A percentile compares a stretch with the other conserved stretches of the same genome.
phyloP scores from a whole-genome alignment of 2,797 vertebrate genomes.

The Manis pentadactyla region DNA sequence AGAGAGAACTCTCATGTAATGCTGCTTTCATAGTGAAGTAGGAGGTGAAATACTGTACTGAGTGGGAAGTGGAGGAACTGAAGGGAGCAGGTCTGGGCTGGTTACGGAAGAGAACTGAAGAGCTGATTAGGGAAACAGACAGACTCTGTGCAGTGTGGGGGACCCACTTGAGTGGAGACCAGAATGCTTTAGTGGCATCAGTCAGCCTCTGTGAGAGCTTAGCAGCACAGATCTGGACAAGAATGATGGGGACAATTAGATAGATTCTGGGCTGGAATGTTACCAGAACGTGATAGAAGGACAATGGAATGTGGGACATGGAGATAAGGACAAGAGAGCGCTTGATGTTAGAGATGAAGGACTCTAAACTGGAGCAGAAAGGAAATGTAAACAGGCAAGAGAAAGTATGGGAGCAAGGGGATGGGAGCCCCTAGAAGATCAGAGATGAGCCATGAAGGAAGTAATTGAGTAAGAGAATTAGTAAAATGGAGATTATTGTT shows the following conservation, averaged over 20 bases:
- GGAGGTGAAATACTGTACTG: not conserved
- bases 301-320: not conserved
- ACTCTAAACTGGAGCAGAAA: not conserved
- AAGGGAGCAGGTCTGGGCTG: not conserved
- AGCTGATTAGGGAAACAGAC: not conserved
- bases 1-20: not conserved
- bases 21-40: not conserved
- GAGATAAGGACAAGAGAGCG: not conserved
- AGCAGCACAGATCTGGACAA: not conserved
- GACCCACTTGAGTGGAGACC: not conserved
- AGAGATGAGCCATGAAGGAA: not conserved
- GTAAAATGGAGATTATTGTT: not conserved
- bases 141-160: not conserved
- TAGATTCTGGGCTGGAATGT: not conserved
- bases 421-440: not conserved
- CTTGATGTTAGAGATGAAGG: not conserved
- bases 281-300: not conserved
- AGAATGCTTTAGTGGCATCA: not conserved
- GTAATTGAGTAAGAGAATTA: not conserved
- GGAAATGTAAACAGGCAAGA: not conserved
- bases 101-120: not conserved
- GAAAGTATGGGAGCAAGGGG: not conserved
- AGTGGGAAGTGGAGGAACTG: not conserved
- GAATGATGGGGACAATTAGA: not conserved
- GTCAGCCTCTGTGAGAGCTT: not conserved